Evolutionary conservation across 2,888 invertebrate species (phyloP).

Genomic region (Calameuta filiformis): DNA sequence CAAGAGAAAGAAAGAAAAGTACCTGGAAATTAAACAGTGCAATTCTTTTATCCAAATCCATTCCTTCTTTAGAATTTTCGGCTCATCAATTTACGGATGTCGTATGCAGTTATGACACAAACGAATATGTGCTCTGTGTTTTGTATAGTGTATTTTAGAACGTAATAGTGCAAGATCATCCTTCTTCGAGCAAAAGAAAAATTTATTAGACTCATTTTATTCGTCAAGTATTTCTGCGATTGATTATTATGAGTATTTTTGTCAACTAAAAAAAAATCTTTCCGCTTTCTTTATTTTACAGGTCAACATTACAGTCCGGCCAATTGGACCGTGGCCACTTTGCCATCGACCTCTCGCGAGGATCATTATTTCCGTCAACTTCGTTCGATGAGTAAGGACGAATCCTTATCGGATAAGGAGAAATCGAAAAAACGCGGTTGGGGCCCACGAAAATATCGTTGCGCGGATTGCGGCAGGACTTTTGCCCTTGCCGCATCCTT

Average conservation of each 20-base stretch:
- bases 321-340: slow-evolving; percentile 54
- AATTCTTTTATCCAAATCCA: too few relatives aligned
- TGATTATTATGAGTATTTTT: neutral
- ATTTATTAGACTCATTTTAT: too few relatives aligned
- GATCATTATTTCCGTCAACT: slow-evolving; percentile 37
- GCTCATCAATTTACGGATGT: too few relatives aligned
- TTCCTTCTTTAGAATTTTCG: too few relatives aligned
- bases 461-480: slow-evolving; percentile 50
- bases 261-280: slow-evolving; percentile 7
- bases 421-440: slow-evolving; percentile 18
- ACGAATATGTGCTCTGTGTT: too few relatives aligned
- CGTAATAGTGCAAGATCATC: too few relatives aligned
- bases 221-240: too few relatives aligned
- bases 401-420: slow-evolving; percentile 15
- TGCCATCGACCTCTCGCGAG: slow-evolving; percentile 39
- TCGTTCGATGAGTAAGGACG: slow-evolving; percentile 42
- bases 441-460: slow-evolving; percentile 50
- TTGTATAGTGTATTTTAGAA: too few relatives aligned
- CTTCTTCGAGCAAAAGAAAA: too few relatives aligned
- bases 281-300: slow-evolving; percentile 21
- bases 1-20: too few relatives aligned
- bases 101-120: too few relatives aligned
- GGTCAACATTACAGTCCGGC: slow-evolving; percentile 44
- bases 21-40: too few relatives aligned
- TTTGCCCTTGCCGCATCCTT: slow-evolving; percentile 52